These are phyloP conservation scores for Coleophora flavipennella DNA, from an alignment of 2,888 invertebrate species.

Conservation along the genomic window DNA sequence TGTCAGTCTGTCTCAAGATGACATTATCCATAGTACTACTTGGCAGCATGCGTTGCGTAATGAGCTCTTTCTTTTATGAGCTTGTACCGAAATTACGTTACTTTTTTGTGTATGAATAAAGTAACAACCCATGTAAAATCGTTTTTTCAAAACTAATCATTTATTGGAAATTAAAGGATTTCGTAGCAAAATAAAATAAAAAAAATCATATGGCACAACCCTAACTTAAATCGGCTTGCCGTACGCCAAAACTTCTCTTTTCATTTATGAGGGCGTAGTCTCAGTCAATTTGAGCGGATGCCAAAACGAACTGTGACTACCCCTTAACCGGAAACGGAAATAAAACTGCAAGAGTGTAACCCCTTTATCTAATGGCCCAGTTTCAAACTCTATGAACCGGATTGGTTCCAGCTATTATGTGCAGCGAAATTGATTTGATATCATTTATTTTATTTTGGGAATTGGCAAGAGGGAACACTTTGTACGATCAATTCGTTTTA, in stretches of 20 bases:
- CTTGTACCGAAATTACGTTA: too few species aligned
- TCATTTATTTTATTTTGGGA: neutral
- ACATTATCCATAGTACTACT: too few species aligned
- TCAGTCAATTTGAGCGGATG: slow-evolving; percentile 38
- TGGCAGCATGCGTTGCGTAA: too few species aligned
- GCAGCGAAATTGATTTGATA: neutral
- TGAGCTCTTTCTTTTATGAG: too few species aligned
- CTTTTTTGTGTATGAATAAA: too few species aligned
- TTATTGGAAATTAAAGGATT: too few species aligned
- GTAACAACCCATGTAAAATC: too few species aligned
- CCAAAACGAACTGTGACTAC: slow-evolving; percentile 28
- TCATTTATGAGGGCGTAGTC: slow-evolving; percentile 31
- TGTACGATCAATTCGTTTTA: neutral
- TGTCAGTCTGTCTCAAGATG: too few species aligned
- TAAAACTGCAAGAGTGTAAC: slow-evolving; percentile 14
- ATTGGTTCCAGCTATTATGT: slow-evolving; percentile 13
- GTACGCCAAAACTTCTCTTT: slow-evolving; percentile 12
- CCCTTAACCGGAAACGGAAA: slow-evolving; percentile 14
- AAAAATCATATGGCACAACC: too few species aligned
- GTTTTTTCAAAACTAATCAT: too few species aligned
- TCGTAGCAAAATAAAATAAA: too few species aligned
- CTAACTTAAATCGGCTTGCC: too few species aligned
- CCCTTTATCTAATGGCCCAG: slow-evolving; percentile 18
- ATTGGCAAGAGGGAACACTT: neutral
- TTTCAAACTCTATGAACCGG: slow-evolving; percentile 16